Evolutionary conservation across 2,797 vertebrate genomes (phyloP).

Genomic region (Cirrhinus mrigala): DNA sequence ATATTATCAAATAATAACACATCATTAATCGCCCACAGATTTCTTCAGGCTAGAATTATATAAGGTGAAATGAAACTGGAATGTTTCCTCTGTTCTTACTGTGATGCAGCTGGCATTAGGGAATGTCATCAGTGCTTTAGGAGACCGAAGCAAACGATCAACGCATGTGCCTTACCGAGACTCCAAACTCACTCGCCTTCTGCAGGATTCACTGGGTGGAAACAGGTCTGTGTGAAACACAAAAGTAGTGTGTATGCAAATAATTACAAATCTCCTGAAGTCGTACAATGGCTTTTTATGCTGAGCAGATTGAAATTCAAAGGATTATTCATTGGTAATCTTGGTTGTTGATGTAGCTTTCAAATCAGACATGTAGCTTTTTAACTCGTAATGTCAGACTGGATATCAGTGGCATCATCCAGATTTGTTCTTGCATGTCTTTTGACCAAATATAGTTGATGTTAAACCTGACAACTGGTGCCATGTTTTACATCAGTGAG

Average conservation of each 20-base stretch:
- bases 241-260: too few species aligned
- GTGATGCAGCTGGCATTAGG: slow-evolving; percentile 87
- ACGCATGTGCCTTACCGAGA: slow-evolving; percentile 93
- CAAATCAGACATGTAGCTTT: not conserved
- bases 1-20: slow-evolving; percentile 71
- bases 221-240: slow-evolving; percentile 84
- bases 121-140: slow-evolving; percentile 95
- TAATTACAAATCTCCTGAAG: not conserved
- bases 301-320: not conserved
- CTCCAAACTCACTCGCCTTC: slow-evolving; percentile 95
- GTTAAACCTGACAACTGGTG: not conserved
- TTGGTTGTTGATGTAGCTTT: not conserved
- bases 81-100: not conserved
- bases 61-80: not conserved
- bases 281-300: not conserved
- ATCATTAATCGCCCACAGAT: not conserved
- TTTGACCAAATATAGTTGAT: not conserved
- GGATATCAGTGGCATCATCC: not conserved
- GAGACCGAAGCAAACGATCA: slow-evolving; percentile 85
- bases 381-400: not conserved
- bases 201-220: slow-evolving; percentile 96
- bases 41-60: not conserved
- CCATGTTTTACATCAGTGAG: not conserved
- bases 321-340: not conserved
- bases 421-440: not conserved